Percentiles rank a stretch among this genome's conserved stretches.
Evolutionary conservation across 30 jellyfish, hydroid and myxozoan genomes (phyloP).

Genomic region (Turritopsis rubra): DNA sequence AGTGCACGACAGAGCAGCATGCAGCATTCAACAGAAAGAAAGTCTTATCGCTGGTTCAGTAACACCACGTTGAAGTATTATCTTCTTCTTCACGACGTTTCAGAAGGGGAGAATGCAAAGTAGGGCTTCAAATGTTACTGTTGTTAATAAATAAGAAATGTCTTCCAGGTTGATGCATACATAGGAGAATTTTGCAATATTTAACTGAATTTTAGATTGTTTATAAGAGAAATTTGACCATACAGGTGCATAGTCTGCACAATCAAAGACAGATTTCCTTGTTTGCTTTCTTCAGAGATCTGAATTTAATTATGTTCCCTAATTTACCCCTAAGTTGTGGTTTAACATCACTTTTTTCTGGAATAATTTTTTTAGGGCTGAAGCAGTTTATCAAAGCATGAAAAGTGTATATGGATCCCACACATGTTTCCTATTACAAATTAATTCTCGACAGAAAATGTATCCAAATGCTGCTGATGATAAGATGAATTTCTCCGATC

Average conservation of each 20-base stretch:
- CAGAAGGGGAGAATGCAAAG: conserved; percentile 92
- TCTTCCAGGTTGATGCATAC: too few relatives aligned
- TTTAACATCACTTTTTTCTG: not conserved
- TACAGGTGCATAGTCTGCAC: too few relatives aligned
- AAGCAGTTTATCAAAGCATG: conserved; percentile 91
- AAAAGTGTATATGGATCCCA: conserved; percentile 87
- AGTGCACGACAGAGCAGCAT: conserved; percentile 65
- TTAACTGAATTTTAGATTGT: too few relatives aligned
- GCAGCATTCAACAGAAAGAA: conserved; percentile 57
- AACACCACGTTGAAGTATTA: conserved; percentile 72
- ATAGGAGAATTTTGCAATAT: too few relatives aligned
- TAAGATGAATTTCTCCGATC: conserved; percentile 49
- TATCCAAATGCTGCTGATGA: conserved; percentile 51
- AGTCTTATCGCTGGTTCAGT: conserved; percentile 71
- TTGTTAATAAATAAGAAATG: too few relatives aligned
- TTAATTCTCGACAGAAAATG: conserved; percentile 69
- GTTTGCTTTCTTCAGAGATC: too few relatives aligned
- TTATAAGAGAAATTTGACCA: too few relatives aligned
- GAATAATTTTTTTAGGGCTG: conserved; percentile 56
- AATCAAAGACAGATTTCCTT: too few relatives aligned
- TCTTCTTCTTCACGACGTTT: conserved; percentile 71
- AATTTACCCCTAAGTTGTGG: too few relatives aligned
- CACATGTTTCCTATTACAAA: conserved; percentile 74
- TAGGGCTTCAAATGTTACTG: too few relatives aligned
- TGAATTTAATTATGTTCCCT: too few relatives aligned